Evolutionary conservation across 2,888 invertebrate genomes (phyloP), one percentile per base, ranked within the genome.

Genomic region (Pegoplata infirma): DNA sequence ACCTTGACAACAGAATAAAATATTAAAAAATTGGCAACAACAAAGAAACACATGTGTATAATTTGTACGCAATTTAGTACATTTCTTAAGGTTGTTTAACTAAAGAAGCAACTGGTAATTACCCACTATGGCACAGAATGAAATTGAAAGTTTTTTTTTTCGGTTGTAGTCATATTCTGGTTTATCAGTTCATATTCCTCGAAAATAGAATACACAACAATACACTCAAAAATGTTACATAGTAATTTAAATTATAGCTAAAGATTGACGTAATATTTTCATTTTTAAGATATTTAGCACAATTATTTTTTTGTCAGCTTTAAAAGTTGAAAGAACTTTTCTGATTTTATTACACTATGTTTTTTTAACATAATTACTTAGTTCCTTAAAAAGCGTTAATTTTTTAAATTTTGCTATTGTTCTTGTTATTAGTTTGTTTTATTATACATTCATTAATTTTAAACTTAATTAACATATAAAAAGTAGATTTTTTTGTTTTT

Each of bases 111-210:
- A 74, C 73, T 47, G 68, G 58, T 64, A 53, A 40, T 53, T 59
- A 21, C 56, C 14, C 28, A 14, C n/a, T n/a, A n/a, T n/a, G n/a
- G n/a, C n/a, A n/a, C n/a, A 64, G 28, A 78, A 73, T 68, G 19
- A 77, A 77, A 77, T 36, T 53, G 73, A 69, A 73, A 73, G 73
- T 74, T 59, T 40, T 46, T 40, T n/a, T n/a, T n/a, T n/a, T n/a
- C n/a, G n/a, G n/a, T n/a, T n/a, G n/a, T 14, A 36, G 7, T 23
- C 2, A 14, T 23, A 23, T n/a, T 51, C 55, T 23, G 53, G 36
- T 46, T 53, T 36, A 44, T 23, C 8, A 12, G 12, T 17, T 2
- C 14, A 68, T 36, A 44, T 14, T 19, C 3, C 2, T 25, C 5
- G 4, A 59, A 17, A 44, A 17, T 40, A 56, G 44, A 17, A 23